Conservation (phyloP, 1,140 invertebrate species). For the Thaumatotibia leucotreta region DNA sequence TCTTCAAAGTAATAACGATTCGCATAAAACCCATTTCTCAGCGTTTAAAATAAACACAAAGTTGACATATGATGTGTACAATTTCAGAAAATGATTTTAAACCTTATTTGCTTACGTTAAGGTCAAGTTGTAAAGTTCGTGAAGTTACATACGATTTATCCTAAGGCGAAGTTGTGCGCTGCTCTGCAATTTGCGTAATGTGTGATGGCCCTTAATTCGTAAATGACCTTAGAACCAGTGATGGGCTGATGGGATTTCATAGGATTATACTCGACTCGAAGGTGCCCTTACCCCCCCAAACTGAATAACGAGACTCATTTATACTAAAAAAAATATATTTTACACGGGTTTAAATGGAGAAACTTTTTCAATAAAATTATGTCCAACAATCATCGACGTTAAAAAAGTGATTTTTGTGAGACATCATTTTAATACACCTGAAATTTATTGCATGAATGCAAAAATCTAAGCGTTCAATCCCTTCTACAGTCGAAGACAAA, state of each 20-base stretch:
- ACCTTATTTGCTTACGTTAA: neutral
- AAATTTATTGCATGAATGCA: no score
- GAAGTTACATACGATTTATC: neutral
- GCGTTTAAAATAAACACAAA: neutral
- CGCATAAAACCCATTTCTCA: neutral
- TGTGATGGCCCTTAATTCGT: constrained; percentile 19
- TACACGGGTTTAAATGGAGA: no score
- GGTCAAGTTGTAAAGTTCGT: neutral
- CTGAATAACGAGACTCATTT: no score
- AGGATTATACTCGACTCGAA: neutral
- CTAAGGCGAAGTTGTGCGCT: neutral
- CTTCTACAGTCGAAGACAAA: no score
- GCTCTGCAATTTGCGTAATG: constrained; percentile 29
- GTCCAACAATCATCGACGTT: no score
- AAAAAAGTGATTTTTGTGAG: no score
- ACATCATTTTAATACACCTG: no score
- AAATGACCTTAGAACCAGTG: neutral
- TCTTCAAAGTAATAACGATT: no score
- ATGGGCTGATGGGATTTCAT: neutral
- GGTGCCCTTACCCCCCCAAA: no score
- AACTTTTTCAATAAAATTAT: no score
- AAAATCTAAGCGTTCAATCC: no score
- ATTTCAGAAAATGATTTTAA: neutral
- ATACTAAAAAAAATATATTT: no score
- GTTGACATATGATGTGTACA: constrained; percentile 22